Percentiles rank a stretch among this genome's conserved stretches.
Evolutionary conservation across 2,113 vertebrate species (phyloP).

Genomic region (Scalopus aquaticus): DNA sequence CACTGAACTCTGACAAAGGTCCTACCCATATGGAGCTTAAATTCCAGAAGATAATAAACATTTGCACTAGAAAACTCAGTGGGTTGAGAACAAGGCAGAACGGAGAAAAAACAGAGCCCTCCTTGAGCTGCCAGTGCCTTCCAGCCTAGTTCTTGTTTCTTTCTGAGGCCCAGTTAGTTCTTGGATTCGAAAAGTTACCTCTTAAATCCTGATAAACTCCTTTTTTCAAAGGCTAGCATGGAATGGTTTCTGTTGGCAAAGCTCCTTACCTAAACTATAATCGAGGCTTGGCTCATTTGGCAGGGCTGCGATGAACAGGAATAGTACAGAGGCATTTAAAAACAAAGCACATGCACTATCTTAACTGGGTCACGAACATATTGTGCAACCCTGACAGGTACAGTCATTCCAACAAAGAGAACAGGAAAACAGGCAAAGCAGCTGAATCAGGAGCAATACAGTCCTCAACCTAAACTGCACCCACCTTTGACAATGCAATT

Average conservation of each 20-base stretch:
- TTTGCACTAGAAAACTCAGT: neutral
- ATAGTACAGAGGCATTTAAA: neutral
- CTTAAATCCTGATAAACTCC: neutral
- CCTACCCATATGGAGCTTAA: neutral
- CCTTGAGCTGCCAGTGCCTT: neutral
- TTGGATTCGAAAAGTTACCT: neutral
- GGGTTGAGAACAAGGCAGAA: neutral
- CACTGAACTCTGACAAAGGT: neutral
- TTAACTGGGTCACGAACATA: constrained; percentile 49
- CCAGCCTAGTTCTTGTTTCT: neutral
- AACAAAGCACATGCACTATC: neutral
- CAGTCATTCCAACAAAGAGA: constrained; percentile 24
- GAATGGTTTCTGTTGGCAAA: neutral
- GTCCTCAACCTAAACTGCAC: neutral
- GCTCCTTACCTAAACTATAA: neutral
- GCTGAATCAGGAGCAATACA: constrained; percentile 51
- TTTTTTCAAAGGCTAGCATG: neutral
- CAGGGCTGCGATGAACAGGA: neutral
- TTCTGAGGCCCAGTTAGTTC: neutral
- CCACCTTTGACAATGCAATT: neutral
- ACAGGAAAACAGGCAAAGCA: neutral
- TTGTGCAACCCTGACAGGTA: constrained; percentile 55
- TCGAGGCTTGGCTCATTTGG: neutral
- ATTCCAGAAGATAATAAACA: neutral
- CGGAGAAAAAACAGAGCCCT: neutral